Conservation (phyloP, 2,888 invertebrate genomes). For the Oxycera nigricornis region DNA sequence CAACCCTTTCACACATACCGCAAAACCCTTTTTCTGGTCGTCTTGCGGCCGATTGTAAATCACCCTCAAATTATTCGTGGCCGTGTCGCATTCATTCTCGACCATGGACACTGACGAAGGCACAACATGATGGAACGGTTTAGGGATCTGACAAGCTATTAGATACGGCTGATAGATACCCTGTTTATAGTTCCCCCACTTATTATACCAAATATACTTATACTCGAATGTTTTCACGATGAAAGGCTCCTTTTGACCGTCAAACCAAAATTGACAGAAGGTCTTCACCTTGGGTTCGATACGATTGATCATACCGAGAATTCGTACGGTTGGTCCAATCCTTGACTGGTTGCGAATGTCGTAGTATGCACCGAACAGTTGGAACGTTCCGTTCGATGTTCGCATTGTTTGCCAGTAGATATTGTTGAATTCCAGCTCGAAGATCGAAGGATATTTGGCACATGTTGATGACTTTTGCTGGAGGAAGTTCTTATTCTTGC, state of each 20-base stretch:
- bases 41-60: slow-evolving; percentile 77
- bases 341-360: slow-evolving; percentile 80
- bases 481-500: slow-evolving; percentile 73
- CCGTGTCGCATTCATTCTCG: slow-evolving; percentile 82
- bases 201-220: slow-evolving; percentile 92
- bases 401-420: slow-evolving; percentile 90
- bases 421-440: slow-evolving; percentile 91
- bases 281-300: slow-evolving; percentile 84
- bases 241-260: slow-evolving; percentile 80
- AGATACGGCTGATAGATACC: slow-evolving; percentile 90
- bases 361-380: slow-evolving; percentile 88
- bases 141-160: slow-evolving; percentile 86
- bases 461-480: slow-evolving; percentile 72
- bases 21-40: slow-evolving; percentile 76
- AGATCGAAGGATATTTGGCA: slow-evolving; percentile 86
- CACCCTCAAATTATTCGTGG: slow-evolving; percentile 83
- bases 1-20: slow-evolving; percentile 92
- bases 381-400: slow-evolving; percentile 86
- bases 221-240: slow-evolving; percentile 85
- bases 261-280: slow-evolving; percentile 90
- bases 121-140: slow-evolving; percentile 72
- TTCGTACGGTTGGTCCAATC: slow-evolving; percentile 82
- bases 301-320: slow-evolving; percentile 88
- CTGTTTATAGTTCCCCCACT: slow-evolving; percentile 94
- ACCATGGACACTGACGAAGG: slow-evolving; percentile 88